Evolutionary conservation across 2,113 vertebrate genomes (phyloP).

Genomic region (Catharus minimus): DNA sequence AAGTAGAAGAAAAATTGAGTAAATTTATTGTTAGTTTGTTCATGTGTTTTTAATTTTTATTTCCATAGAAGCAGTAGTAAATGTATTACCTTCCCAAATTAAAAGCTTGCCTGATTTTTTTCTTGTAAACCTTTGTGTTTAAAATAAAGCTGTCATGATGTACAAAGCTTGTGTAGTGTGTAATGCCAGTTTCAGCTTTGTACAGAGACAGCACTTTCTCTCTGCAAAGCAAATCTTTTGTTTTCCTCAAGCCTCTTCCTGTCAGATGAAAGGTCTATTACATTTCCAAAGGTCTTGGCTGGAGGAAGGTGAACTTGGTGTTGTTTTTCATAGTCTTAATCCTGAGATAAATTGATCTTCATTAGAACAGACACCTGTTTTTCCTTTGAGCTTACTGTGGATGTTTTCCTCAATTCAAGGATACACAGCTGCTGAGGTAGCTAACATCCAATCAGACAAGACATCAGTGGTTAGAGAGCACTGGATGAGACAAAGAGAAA

Average conservation of each 20-base stretch:
- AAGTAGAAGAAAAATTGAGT: background rate
- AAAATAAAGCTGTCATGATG: background rate
- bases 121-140: background rate
- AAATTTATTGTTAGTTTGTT: background rate
- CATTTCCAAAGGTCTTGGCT: background rate
- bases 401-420: background rate
- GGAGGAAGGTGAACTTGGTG: background rate
- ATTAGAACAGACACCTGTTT: slow-evolving; percentile 1
- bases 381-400: background rate
- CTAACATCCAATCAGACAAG: background rate
- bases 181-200: background rate
- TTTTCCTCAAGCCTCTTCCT: background rate
- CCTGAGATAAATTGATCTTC: background rate
- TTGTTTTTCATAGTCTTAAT: background rate
- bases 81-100: background rate
- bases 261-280: background rate
- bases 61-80: background rate
- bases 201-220: background rate
- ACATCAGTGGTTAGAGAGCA: background rate
- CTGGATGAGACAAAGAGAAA: background rate
- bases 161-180: background rate
- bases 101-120: background rate
- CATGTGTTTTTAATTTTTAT: background rate
- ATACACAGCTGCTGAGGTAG: background rate
- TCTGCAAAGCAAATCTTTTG: background rate